Base-by-base conservation (phyloP, 2,888 invertebrate genomes). In the Seladonia tumulorum region DNA sequence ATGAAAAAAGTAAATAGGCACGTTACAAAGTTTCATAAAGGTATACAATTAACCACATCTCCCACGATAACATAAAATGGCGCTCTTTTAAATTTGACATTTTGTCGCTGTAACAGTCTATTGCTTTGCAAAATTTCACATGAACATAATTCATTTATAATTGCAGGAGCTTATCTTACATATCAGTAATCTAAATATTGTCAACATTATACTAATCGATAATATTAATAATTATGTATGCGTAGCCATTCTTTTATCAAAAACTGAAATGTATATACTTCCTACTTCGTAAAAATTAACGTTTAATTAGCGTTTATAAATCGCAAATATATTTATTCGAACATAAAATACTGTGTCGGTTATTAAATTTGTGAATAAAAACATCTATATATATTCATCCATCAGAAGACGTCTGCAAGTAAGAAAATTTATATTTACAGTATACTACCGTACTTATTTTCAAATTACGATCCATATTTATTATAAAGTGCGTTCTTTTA, bases 31-130 rank as follows among this genome's bases (percentile, higher is more conserved):
- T 49, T 79, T 82, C 74, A 82, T 86, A 75, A 79, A 86, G 71
- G 71, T 80, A 68, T 66, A 71, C 79, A 86, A 63, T 82, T 82
- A 86, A 87, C 57, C 73, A 86, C 86, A 86, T 76, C 82, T 82
- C 66, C 80, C 77, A 47, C 57, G 75, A 75, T 86, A 86, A 81
- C 49, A 80, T 81, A 87, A 87, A 87, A 87, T 87, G 87, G 87
- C 87, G 87, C 68, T 75, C 77, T 86, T 87, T 83, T 81, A 76
- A 87, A 87, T 81, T 86, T 81, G 87, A 80, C 77, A 86, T 73
- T 86, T 85, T 85, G 45, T n/a, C 22, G n/a, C 18, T 70, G 42
- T 66, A 14, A 66, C 29, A 14, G 76, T 12, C 22, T 16, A 42
- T 70, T 25, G 16, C 47, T 22, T 18, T 5, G 8, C 25, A 0